These are phyloP conservation scores for Drosophila malerkotliana DNA, from an alignment of 1,140 invertebrate genomes.

Conservation along the genomic window DNA sequence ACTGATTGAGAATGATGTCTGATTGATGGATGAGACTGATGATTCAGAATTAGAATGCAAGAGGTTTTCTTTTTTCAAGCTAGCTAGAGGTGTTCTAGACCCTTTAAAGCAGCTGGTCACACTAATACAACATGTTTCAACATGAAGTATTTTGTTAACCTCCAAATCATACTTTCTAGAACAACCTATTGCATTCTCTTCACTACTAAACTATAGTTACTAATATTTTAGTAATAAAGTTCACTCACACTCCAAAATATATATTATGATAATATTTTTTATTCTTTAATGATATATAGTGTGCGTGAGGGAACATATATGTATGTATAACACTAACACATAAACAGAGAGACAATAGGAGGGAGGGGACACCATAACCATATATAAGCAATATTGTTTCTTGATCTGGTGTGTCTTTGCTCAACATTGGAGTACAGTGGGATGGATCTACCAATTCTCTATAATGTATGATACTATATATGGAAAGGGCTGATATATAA, in stretches of 20 bases:
- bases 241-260: conserved; percentile 39
- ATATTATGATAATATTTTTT: not conserved
- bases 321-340: conserved; percentile 13
- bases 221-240: conserved; percentile 28
- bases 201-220: conserved; percentile 26
- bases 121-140: too few species aligned
- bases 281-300: conserved; percentile 18
- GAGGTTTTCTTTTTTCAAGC: conserved; percentile 5
- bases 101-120: conserved; percentile 4
- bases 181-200: conserved; percentile 39
- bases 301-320: conserved; percentile 27
- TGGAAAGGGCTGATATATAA: conserved; percentile 2
- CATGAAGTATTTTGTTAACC: not conserved
- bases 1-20: conserved; percentile 56
- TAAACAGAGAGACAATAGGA: conserved; percentile 27
- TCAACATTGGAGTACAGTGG: conserved; percentile 31
- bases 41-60: conserved; percentile 31
- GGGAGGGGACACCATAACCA: conserved; percentile 66
- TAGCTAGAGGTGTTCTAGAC: not conserved
- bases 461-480: conserved; percentile 39
- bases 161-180: conserved; percentile 2
- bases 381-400: conserved; percentile 60
- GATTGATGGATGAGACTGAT: conserved; percentile 62
- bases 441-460: conserved; percentile 22
- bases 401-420: conserved; percentile 49